Conservation (phyloP, 2,888 invertebrate genomes). For the Hemicrepidius hirtus region DNA sequence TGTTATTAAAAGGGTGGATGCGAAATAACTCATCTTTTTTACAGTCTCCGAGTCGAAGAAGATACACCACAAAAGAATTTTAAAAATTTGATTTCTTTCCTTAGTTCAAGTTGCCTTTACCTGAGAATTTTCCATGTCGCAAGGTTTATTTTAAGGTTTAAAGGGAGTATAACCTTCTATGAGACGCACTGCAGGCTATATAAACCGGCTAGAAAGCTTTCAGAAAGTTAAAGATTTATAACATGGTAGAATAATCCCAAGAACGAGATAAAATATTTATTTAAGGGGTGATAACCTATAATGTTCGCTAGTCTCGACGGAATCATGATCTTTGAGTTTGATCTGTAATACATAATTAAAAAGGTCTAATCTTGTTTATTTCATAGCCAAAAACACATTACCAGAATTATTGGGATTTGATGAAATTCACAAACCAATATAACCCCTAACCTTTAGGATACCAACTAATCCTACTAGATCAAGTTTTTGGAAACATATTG, state of each 20-base stretch:
- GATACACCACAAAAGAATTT: conserved; percentile 6
- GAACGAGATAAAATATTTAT: not conserved
- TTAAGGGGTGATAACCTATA: not conserved
- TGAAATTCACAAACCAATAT: too few species aligned
- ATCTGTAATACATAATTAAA: not conserved
- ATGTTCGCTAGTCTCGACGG: not conserved
- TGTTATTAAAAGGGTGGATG: conserved; percentile 6
- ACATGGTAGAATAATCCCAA: not conserved
- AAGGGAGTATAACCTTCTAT: conserved; percentile 1
- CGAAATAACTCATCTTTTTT: conserved; percentile 7
- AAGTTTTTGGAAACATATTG: too few species aligned
- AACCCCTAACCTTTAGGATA: too few species aligned
- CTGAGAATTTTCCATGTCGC: conserved; percentile 8
- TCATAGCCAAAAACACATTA: not conserved
- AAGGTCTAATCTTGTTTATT: not conserved
- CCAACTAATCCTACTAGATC: too few species aligned
- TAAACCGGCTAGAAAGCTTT: conserved; percentile 3
- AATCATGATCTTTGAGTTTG: not conserved
- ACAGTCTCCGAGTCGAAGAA: not conserved
- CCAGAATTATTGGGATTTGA: too few species aligned
- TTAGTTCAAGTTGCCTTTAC: not conserved
- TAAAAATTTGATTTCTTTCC: conserved; percentile 25
- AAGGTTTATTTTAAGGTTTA: conserved; percentile 13
- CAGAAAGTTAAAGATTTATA: not conserved
- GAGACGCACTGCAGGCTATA: not conserved